Conservation (phyloP, 2,888 invertebrate genomes). For the Platycheirus albimanus region DNA sequence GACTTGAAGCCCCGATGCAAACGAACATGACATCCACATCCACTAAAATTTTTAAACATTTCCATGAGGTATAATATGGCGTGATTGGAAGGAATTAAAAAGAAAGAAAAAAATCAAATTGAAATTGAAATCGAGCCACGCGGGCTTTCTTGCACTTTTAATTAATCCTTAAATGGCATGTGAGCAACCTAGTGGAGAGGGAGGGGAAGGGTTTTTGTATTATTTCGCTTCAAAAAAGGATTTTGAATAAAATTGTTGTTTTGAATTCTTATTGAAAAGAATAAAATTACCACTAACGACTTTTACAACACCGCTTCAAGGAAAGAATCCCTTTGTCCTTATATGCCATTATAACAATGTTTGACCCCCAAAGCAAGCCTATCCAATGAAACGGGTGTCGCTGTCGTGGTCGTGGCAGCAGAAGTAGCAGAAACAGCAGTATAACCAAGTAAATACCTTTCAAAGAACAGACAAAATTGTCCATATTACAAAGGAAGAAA, state of each 20-base stretch:
- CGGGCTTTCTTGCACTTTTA: slow-evolving; percentile 41
- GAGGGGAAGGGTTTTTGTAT: neutral
- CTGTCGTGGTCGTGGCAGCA: slow-evolving; percentile 19
- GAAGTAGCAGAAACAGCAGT: no score
- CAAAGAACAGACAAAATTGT: slow-evolving; percentile 19
- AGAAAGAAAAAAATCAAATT: no score
- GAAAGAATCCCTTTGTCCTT: neutral
- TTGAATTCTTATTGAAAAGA: neutral
- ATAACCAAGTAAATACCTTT: slow-evolving; percentile 24
- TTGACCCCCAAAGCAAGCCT: slow-evolving; percentile 13
- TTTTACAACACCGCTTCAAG: neutral
- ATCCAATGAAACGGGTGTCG: slow-evolving; percentile 1
- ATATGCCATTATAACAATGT: no score
- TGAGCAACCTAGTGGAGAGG: no score
- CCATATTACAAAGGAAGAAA: slow-evolving; percentile 2
- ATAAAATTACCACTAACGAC: neutral
- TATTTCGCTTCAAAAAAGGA: neutral
- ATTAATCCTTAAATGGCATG: slow-evolving; percentile 51
- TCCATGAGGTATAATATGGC: slow-evolving; percentile 13
- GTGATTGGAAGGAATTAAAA: slow-evolving; percentile 27
- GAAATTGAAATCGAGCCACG: slow-evolving; percentile 31
- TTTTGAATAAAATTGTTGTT: neutral
- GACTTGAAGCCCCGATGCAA: neutral
- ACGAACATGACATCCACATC: slow-evolving; percentile 19
- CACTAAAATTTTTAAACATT: slow-evolving; percentile 37